Conservation (phyloP, 2,797 vertebrate genomes). For the Melanotaenia pygmaea region DNA sequence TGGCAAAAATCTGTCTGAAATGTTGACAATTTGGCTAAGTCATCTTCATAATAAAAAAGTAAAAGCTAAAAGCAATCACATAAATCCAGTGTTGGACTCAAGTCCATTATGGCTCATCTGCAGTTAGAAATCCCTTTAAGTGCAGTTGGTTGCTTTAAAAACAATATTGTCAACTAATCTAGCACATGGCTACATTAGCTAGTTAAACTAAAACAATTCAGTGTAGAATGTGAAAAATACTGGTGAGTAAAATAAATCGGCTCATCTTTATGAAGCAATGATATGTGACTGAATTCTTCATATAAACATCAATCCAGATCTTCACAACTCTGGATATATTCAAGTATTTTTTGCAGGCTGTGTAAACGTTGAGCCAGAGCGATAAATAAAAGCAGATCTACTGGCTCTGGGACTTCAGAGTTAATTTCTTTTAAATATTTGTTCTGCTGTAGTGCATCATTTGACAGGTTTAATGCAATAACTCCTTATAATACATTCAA, state of each 20-base stretch:
- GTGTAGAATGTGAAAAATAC: slow-evolving; percentile 2
- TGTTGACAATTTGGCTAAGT: background rate
- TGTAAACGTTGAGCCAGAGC: slow-evolving; percentile 12
- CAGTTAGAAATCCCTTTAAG: background rate
- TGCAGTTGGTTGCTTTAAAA: slow-evolving; percentile 4
- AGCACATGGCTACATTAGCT: slow-evolving; percentile 15
- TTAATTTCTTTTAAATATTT: slow-evolving; percentile 5
- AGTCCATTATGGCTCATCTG: background rate
- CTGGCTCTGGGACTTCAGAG: slow-evolving; percentile 13
- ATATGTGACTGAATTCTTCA: background rate
- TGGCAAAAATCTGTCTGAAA: background rate
- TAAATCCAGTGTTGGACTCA: slow-evolving; percentile 25
- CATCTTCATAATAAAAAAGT: background rate
- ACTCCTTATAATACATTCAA: slow-evolving; percentile 25
- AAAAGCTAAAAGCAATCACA: slow-evolving; percentile 19
- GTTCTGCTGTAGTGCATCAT: slow-evolving; percentile 4
- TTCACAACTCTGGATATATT: slow-evolving; percentile 30
- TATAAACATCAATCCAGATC: slow-evolving; percentile 14
- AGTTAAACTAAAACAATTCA: slow-evolving; percentile 12
- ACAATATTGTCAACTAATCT: slow-evolving; percentile 18
- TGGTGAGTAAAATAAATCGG: slow-evolving; percentile 12
- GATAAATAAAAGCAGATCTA: slow-evolving; percentile 40
- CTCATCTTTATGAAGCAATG: slow-evolving; percentile 12
- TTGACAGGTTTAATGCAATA: slow-evolving; percentile 11
- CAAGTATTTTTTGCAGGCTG: slow-evolving; percentile 40